Conservation (phyloP, 1,140 invertebrate species). For the Bombus pascuorum region DNA sequence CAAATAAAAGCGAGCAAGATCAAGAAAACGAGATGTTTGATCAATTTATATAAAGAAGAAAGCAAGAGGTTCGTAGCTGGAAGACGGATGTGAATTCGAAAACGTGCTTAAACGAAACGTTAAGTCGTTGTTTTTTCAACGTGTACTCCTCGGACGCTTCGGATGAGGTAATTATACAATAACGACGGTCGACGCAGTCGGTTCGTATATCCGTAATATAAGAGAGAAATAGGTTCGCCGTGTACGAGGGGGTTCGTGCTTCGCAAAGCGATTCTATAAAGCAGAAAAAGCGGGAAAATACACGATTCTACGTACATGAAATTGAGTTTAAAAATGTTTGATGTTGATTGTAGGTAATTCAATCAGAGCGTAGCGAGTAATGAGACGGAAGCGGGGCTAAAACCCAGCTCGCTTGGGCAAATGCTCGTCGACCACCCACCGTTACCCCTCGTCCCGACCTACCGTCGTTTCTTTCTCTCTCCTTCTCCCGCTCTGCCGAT, state of each 20-base stretch:
- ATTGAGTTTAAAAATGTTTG: constrained; percentile 79
- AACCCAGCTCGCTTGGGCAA: constrained; percentile 69
- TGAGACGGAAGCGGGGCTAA: constrained; percentile 75
- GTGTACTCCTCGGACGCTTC: background rate
- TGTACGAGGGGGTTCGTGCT: constrained; percentile 49
- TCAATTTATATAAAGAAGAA: constrained; percentile 11
- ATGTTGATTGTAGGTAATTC: constrained; percentile 78
- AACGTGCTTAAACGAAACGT: background rate
- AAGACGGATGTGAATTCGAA: constrained; percentile 23
- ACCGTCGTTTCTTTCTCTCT: constrained; percentile 22
- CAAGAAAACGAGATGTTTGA: background rate
- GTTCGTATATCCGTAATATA: constrained; percentile 51
- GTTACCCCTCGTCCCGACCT: constrained; percentile 20
- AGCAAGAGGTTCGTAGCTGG: background rate
- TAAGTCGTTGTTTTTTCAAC: background rate
- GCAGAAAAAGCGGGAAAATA: constrained; percentile 63
- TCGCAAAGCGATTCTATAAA: constrained; percentile 64
- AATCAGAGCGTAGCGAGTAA: constrained; percentile 75
- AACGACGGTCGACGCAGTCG: constrained; percentile 45
- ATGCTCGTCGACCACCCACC: constrained; percentile 66
- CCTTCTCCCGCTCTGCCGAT: constrained; percentile 10
- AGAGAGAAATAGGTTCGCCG: constrained; percentile 48
- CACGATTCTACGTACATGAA: constrained; percentile 68
- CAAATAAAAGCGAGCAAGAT: background rate
- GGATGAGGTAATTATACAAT: constrained; percentile 54